Base-by-base conservation (phyloP, 1,140 invertebrate genomes). In the Carcinoscorpius rotundicauda region DNA sequence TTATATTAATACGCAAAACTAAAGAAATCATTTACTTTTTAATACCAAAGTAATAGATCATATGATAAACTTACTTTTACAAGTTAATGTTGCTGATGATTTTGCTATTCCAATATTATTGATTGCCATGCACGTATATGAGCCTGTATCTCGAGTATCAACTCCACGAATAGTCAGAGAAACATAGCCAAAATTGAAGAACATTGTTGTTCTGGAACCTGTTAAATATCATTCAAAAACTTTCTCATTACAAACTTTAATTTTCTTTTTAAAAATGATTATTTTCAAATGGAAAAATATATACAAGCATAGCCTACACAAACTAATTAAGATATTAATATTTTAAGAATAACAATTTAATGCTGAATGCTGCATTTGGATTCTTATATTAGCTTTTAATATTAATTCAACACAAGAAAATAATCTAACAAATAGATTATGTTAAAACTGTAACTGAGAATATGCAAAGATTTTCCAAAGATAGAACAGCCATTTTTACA, bases 121-220 rank as follows among this genome's bases (percentile, higher is more conserved):
- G 69, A 84, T 89, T 5, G 93, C 93, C 63, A 85, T 81, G 75
- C 93, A 96, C 29, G 89, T 93, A 73, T 97, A 97, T 67, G 85
- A 84, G 50, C 97, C 97, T 61, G 88, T 85, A 80, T 99, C 96
- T 66, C 91, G 86, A 51, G 88, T 81, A 9, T 89, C 89, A 6
- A 97, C 87, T 68, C 91, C 89, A 75, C 97, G 94, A 65, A 99
- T 93, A 10, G 94, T 97, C 60, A 99, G 76, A 0, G 95, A 95
- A 66, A 97, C 92, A 73, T 96, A 96, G 59, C 94, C 94, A 76
- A 97, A 97, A 74, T 97, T 96, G 76, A 93, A 94, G 81, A 95
- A 95, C 52, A 88, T 89, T 66, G 92, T 95, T 62, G 92, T 95
- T 76, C 93, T 84, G 52, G 91, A 93, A 80, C 84, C 83, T 84